Conservation (phyloP, 2,888 invertebrate species). For the Erebia palarica region DNA sequence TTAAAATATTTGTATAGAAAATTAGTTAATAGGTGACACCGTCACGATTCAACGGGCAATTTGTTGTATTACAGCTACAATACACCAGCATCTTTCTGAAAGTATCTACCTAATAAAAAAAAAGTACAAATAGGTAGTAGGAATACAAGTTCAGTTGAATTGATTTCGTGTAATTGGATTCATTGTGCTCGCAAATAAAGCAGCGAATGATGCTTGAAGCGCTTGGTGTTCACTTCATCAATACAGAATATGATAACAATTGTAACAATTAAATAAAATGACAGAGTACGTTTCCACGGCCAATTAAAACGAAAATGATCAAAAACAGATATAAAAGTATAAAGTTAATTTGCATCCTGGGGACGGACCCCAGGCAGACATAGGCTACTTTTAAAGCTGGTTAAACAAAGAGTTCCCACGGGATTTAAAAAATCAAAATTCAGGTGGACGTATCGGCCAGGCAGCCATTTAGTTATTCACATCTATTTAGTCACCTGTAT, state of each 20-base stretch:
- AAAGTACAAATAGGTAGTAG: too few relatives aligned
- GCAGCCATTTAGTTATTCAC: too few relatives aligned
- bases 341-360: too few relatives aligned
- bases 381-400: too few relatives aligned
- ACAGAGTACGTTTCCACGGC: background rate
- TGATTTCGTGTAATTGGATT: slow-evolving; percentile 1
- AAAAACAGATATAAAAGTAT: too few relatives aligned
- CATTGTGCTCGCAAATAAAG: slow-evolving; percentile 1
- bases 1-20: background rate
- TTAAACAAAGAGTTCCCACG: too few relatives aligned
- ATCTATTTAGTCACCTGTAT: too few relatives aligned
- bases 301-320: too few relatives aligned
- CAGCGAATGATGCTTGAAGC: slow-evolving; percentile 7
- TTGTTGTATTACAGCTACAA: background rate
- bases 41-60: background rate
- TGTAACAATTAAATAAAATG: background rate
- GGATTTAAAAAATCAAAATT: too few relatives aligned
- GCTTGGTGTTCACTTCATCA: background rate
- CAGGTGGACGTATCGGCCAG: too few relatives aligned
- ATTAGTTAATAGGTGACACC: background rate
- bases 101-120: background rate
- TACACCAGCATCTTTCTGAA: background rate
- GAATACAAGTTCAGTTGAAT: background rate
- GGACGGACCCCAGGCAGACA: too few relatives aligned
- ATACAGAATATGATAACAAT: too few relatives aligned